Evolutionary conservation across 2,888 invertebrate species (phyloP), one percentile per base, ranked within the genome.

Genomic region (Dione juno): DNA sequence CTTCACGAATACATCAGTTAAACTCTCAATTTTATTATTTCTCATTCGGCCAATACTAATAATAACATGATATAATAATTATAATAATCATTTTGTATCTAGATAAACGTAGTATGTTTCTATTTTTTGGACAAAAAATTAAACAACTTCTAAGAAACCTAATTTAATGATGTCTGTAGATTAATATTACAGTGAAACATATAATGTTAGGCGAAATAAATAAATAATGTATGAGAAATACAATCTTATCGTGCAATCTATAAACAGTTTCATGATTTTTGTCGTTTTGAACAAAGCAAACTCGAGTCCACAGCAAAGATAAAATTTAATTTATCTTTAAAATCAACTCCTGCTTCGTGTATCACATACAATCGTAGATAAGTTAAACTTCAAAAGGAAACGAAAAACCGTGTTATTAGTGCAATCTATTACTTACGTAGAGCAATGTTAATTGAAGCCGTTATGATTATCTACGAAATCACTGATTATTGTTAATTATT

Each of bases 391-490:
- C 72, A 74, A 77, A 76, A 69, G 67, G 65, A 72, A 73, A 65
- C 66, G 65, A 71, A 73, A 74, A 69, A 76, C 52, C 66, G 73
- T 71, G 67, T 72, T 70, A 74, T 74, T 66, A 50, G 45, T 13
- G 61, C 66, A 74, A 74, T 75, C 75, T 63, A 70, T 72, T 75
- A 72, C 75, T 64, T 74, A 75, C 72, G 70, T 71, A 48, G 61
- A 45, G 21, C 59, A 66, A 64, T 72, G 63, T 57, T 67, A 53
- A 63, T 41, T 69, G 70, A 70, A 50, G 45, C 63, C 67, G 70
- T 48, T 66, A 37, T 57, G 67, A 67, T 69, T 45, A 69, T 70
- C 61, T n/a, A 41, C 59, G 50, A 57, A 71, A 37, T 41, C 64
- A 21, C 8, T 11, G 43, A 66, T 72, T 69, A 69, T 69, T 28